Base-by-base conservation (phyloP, 2,113 vertebrate genomes). In the Corvus hawaiiensis region DNA sequence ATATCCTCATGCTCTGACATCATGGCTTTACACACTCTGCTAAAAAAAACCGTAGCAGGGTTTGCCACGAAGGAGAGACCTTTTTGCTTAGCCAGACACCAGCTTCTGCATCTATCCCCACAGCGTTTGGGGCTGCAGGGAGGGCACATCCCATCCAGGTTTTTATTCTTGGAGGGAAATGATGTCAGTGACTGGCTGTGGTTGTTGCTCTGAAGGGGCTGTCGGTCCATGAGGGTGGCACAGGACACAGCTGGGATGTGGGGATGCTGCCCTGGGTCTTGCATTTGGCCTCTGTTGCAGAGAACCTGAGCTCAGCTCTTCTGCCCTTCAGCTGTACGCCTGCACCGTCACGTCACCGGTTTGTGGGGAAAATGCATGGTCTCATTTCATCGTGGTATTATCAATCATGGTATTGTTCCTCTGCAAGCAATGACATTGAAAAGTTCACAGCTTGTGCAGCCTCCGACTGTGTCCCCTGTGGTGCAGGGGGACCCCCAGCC, bases 1-100 rank as follows among this genome's bases (percentile, higher is more conserved):
- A 51, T 52, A 54, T 72, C 77, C 49, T 92, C 35, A 37, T 67
- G 28, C 46, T 90, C 84, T 96, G 91, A 84, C 66, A 75, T 85
- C 49, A 48, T 63, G 74, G 77, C 58, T 89, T 77, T 62, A 61
- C 46, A 22, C 18, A 37, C 51, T 88, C 63, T 67, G 77, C 71
- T 91, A 28, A 74, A 59, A 85, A 80, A 46, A 17, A 4, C 20
- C 49, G 6, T 3, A 9, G 24, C 37, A 44, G 73, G 30, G 30
- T 62, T 92, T 92, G 73, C 84, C 1, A 2, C 1, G 10, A 52
- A 55, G 66, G 33, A 48, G 55, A 63, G 30, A 51, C 68, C 37
- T 72, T 44, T 32, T 52, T 32, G 59, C 46, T 32, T 33, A 69
- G 55, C 51, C 28, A 0, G 12, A 19, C 35, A 30, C 18, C 52